phyloP scores from a whole-genome alignment of 1,140 invertebrate species.

The Macrocentrus cingulum region DNA sequence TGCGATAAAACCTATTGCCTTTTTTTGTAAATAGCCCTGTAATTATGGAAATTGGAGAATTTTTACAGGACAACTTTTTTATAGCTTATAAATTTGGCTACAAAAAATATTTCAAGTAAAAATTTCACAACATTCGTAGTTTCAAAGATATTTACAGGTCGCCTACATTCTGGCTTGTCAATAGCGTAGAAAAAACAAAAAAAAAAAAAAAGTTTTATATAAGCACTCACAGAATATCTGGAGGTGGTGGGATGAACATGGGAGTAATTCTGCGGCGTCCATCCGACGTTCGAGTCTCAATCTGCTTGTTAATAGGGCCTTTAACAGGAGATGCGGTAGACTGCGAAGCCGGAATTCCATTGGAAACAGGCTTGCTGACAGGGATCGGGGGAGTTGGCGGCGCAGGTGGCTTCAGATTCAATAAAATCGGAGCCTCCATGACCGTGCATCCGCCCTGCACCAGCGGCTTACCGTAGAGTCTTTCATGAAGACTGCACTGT shows the following conservation, averaged over 20 bases:
- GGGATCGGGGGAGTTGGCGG: slow-evolving; percentile 14
- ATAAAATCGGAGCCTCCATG: slow-evolving; percentile 81
- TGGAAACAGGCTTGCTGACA: slow-evolving; percentile 27
- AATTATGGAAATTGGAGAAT: too few relatives aligned
- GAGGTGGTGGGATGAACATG: slow-evolving; percentile 81
- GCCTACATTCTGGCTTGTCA: too few relatives aligned
- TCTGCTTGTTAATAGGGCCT: slow-evolving; percentile 87
- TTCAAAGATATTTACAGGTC: too few relatives aligned
- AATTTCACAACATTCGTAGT: too few relatives aligned
- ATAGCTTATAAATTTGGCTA: too few relatives aligned
- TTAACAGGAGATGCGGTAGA: slow-evolving; percentile 51
- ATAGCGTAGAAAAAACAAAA: too few relatives aligned
- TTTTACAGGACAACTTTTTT: too few relatives aligned
- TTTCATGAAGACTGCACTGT: slow-evolving; percentile 77
- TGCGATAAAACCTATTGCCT: too few relatives aligned
- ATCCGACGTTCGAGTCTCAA: slow-evolving; percentile 91
- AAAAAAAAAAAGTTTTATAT: too few relatives aligned
- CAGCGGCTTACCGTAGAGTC: slow-evolving; percentile 82
- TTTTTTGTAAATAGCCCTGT: too few relatives aligned
- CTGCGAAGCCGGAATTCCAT: slow-evolving; percentile 34
- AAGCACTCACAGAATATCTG: slow-evolving; percentile 61
- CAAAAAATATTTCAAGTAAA: too few relatives aligned
- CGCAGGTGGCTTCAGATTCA: slow-evolving; percentile 56
- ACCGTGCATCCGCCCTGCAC: slow-evolving; percentile 68
- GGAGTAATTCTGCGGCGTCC: slow-evolving; percentile 94